Conservation (phyloP, 1,140 invertebrate genomes). For the Drosophila tsacasi region DNA sequence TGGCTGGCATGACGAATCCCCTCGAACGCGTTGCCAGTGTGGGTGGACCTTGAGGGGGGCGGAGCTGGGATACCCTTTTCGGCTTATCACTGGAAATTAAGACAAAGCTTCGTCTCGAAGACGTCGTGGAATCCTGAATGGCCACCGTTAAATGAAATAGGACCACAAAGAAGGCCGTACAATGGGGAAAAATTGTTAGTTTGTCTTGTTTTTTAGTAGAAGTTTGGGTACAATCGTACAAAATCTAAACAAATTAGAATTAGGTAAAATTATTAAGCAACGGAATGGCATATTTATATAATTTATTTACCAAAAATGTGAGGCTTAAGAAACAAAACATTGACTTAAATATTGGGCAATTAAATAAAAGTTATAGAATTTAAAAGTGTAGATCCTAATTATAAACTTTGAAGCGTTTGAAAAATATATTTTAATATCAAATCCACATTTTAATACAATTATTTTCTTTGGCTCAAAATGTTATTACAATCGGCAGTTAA, state of each 20-base stretch:
- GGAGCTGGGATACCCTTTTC: slow-evolving; percentile 12
- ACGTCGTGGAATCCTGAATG: slow-evolving; percentile 13
- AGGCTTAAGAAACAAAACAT: no score
- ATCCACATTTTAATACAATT: no score
- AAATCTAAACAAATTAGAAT: no score
- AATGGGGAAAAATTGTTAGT: neutral
- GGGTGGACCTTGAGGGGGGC: neutral
- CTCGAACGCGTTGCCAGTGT: slow-evolving; percentile 29
- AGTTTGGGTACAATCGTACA: neutral
- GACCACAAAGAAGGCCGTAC: slow-evolving; percentile 43
- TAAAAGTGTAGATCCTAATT: no score
- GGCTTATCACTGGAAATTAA: slow-evolving; percentile 78
- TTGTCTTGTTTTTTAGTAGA: neutral
- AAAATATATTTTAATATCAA: no score
- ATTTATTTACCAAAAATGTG: no score
- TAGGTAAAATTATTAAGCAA: no score
- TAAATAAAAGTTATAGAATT: no score
- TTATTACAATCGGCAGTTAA: neutral
- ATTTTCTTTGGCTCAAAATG: no score
- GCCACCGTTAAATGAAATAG: slow-evolving; percentile 56
- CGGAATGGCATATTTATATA: neutral
- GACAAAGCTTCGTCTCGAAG: slow-evolving; percentile 52
- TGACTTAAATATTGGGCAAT: neutral
- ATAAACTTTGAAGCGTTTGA: no score
- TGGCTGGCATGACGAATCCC: slow-evolving; percentile 30